A percentile compares a stretch with the other conserved stretches of the same genome.
phyloP scores from a whole-genome alignment of 23 tunicate species.

The Ascidia mentula region DNA sequence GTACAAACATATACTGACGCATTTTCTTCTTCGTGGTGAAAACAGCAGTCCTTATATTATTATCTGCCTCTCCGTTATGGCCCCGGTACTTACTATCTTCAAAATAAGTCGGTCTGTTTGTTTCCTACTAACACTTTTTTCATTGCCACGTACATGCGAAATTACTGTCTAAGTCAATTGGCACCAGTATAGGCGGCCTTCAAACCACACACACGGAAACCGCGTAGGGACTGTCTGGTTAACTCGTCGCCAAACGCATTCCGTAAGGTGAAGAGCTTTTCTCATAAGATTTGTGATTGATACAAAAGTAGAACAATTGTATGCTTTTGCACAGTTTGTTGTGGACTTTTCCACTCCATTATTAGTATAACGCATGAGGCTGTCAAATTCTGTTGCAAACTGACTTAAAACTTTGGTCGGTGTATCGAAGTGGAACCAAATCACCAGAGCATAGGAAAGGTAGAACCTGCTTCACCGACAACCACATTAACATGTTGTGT shows the following conservation, averaged over 20 bases:
- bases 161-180: slow-evolving; percentile 6
- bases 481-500: too few species aligned
- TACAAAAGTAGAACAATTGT: too few species aligned
- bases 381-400: too few species aligned
- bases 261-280: background rate
- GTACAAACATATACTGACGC: background rate
- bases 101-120: background rate
- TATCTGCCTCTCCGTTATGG: background rate
- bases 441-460: too few species aligned
- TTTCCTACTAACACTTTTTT: background rate
- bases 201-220: background rate
- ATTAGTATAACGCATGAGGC: too few species aligned
- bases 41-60: background rate
- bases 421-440: too few species aligned
- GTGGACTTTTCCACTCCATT: too few species aligned
- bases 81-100: background rate
- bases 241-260: background rate
- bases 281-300: too few species aligned
- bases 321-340: too few species aligned
- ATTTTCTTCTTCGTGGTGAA: background rate
- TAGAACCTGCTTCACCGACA: too few species aligned
- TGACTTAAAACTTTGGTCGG: too few species aligned
- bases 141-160: slow-evolving; percentile 11
- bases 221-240: background rate
- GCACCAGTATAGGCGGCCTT: background rate